Evolutionary conservation across 2,797 vertebrate genomes (phyloP).

Genomic region (Syndactyla subalaris): DNA sequence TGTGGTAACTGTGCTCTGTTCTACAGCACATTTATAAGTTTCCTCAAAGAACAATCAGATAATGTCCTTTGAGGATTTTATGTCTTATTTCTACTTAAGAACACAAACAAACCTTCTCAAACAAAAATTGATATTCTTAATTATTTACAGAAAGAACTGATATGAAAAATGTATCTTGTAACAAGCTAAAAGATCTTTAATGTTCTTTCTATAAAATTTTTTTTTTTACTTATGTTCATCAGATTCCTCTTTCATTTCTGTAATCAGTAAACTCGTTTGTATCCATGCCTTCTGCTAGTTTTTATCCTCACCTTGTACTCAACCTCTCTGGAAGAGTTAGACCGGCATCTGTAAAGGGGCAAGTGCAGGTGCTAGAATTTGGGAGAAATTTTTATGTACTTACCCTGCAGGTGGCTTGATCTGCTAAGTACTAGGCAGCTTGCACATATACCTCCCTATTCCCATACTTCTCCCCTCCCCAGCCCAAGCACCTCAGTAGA

Average conservation of each 20-base stretch:
- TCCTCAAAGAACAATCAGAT: background rate
- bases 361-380: background rate
- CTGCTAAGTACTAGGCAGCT: no score
- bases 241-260: background rate
- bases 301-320: background rate
- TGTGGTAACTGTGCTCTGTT: background rate
- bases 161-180: background rate
- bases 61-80: background rate
- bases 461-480: background rate
- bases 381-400: background rate
- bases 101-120: background rate
- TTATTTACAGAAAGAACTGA: background rate
- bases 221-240: background rate
- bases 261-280: background rate
- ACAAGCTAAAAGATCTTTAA: background rate
- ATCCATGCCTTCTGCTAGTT: background rate
- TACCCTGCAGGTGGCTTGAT: background rate
- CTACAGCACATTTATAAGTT: background rate
- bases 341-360: background rate
- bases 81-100: background rate
- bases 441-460: background rate
- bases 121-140: background rate
- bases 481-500: background rate
- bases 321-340: background rate
- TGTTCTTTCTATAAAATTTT: background rate